Evolutionary conservation across 2,888 invertebrate species (phyloP).

Genomic region (Emmelina monodactyla): DNA sequence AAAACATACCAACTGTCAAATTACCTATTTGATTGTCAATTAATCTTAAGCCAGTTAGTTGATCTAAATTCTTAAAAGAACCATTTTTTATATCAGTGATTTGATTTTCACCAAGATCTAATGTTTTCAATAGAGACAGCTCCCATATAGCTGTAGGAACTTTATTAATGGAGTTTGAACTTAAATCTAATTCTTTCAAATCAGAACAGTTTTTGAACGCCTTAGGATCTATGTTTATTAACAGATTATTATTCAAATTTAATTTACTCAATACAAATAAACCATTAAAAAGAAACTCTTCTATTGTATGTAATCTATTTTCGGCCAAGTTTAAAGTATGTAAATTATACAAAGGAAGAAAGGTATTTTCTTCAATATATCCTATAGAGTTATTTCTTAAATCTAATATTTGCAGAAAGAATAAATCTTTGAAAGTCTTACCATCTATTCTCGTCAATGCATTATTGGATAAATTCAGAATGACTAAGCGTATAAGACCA

Average conservation of each 20-base stretch:
- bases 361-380: conserved; percentile 86
- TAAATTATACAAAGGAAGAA: conserved; percentile 86
- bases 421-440: conserved; percentile 85
- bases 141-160: conserved; percentile 85
- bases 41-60: conserved; percentile 84
- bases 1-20: conserved; percentile 83
- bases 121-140: conserved; percentile 81
- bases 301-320: conserved; percentile 83
- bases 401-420: conserved; percentile 86
- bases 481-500: conserved; percentile 84
- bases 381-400: conserved; percentile 87
- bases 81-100: conserved; percentile 84
- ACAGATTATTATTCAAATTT: conserved; percentile 84
- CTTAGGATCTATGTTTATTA: conserved; percentile 77
- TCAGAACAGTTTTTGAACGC: conserved; percentile 89
- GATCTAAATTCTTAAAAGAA: conserved; percentile 84
- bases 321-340: conserved; percentile 90
- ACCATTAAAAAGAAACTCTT: conserved; percentile 82
- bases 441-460: conserved; percentile 83
- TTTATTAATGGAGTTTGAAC: conserved; percentile 81
- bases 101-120: conserved; percentile 92
- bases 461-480: conserved; percentile 87
- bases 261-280: conserved; percentile 84
- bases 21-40: conserved; percentile 91
- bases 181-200: conserved; percentile 87